These are phyloP conservation scores for Chitala chitala DNA, from an alignment of 2,113 vertebrate genomes.

Conservation along the genomic window DNA sequence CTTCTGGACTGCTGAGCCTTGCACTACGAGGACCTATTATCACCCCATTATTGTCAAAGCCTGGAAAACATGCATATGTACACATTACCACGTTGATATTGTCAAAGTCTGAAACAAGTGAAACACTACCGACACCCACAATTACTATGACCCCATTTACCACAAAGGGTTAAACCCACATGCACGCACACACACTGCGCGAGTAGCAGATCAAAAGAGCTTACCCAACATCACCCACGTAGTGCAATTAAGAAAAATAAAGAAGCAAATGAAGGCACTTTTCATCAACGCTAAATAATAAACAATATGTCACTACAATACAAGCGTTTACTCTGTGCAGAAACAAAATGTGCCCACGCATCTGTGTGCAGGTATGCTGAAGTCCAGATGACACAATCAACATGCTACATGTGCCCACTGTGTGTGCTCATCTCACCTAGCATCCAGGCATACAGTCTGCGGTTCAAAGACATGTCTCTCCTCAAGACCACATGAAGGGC, in stretches of 20 bases:
- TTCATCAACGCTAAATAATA: too few relatives aligned
- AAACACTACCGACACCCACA: not conserved
- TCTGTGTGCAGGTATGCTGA: slow-evolving; percentile 30
- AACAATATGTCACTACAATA: not conserved
- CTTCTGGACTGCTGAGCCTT: slow-evolving; percentile 90
- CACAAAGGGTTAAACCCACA: not conserved
- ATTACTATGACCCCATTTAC: not conserved
- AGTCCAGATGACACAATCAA: too few relatives aligned
- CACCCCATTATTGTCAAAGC: slow-evolving; percentile 94
- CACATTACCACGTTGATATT: not conserved
- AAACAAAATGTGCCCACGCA: too few relatives aligned
- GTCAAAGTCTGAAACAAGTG: not conserved
- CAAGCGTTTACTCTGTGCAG: too few relatives aligned
- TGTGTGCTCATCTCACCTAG: slow-evolving; percentile 68
- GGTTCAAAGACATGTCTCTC: slow-evolving; percentile 97
- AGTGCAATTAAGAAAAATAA: slow-evolving; percentile 67
- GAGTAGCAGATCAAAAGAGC: slow-evolving; percentile 44
- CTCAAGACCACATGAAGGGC: slow-evolving; percentile 95
- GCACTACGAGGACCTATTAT: slow-evolving; percentile 87
- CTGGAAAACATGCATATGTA: slow-evolving; percentile 58
- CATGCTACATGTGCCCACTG: too few relatives aligned
- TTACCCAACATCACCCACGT: slow-evolving; percentile 76
- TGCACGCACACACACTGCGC: not conserved
- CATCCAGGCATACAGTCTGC: slow-evolving; percentile 96
- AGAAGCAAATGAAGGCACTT: slow-evolving; percentile 31